Conservation (phyloP, 1,140 invertebrate genomes). For the Campoletis sonorensis region DNA sequence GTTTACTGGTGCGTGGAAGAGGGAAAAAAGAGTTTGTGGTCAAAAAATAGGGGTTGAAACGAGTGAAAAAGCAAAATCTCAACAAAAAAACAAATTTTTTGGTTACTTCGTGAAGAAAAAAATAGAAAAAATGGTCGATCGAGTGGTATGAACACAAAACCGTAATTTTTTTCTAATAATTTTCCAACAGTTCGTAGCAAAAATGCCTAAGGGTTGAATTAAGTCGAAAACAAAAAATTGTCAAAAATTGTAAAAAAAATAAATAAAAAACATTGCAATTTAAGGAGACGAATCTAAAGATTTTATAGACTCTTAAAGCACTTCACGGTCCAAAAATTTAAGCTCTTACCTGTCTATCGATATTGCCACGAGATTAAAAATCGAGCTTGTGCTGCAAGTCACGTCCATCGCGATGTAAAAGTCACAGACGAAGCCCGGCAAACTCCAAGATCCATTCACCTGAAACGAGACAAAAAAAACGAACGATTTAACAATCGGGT, state of each 20-base stretch:
- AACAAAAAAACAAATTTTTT: too few relatives aligned
- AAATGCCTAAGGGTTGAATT: neutral
- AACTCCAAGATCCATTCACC: conserved; percentile 90
- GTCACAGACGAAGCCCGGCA: conserved; percentile 95
- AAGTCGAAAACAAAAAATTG: neutral
- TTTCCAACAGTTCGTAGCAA: too few relatives aligned
- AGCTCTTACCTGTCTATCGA: conserved; percentile 97
- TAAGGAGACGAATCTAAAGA: neutral
- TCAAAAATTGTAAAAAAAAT: neutral
- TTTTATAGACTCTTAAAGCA: neutral
- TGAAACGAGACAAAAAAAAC: conserved; percentile 76
- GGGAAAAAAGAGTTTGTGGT: too few relatives aligned
- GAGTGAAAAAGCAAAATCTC: too few relatives aligned
- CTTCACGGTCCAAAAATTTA: conserved; percentile 9
- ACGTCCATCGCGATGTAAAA: conserved; percentile 99
- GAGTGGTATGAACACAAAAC: too few relatives aligned
- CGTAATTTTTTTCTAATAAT: too few relatives aligned
- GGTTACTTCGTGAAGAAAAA: too few relatives aligned
- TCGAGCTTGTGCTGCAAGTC: conserved; percentile 98
- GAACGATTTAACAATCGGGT: neutral
- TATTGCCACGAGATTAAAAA: conserved; percentile 99
- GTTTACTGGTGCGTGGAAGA: too few relatives aligned
- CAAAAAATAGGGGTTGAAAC: too few relatives aligned
- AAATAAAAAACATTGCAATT: neutral
- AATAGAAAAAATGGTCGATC: too few relatives aligned